Evolutionary conservation across 1,140 invertebrate genomes (phyloP), one percentile per base, ranked within the genome.

Genomic region (Diabrotica virgifera): DNA sequence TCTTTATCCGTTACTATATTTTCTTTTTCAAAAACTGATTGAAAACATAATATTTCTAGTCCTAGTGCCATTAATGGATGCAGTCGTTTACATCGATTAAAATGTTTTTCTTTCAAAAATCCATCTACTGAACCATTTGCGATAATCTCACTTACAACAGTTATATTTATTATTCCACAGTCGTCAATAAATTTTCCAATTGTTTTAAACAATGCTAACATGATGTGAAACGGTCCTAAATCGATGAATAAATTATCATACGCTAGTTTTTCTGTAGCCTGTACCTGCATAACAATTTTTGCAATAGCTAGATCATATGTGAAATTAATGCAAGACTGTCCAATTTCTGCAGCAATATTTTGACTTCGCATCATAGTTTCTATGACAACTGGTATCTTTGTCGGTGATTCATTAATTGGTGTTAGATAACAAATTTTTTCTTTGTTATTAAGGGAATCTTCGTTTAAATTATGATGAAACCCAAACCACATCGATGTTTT

Each of bases 231-330:
- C n/a, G 69, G 55, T 46, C 77, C 78, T n/a, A 78, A 58, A 46
- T 76, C 73, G 55, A 80, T 79, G 64, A 80, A 79, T 59, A 72
- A 37, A 63, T 77, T 75, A 62, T 77, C 67, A 68, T 69, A 79
- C 60, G 36, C 53, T 5, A 71, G 69, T 10, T 53, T 59, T 68
- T 79, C 73, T 57, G 66, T 70, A 12, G 64, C 66, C 71, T 80
- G 77, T 64, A 80, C 76, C 70, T 76, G 67, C 52, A 74, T 54
- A 36, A 74, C 78, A 6, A 75, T 56, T 71, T 78, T 78, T n/a
- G 77, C 78, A 51, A 77, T 78, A 36, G 70, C 74, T 60, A 80
- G 72, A 70, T 80, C 77, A 72, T 79, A 79, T 24, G 72, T 75
- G 3, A 78, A 76, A 38, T 37, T 55, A 13, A 60, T 56, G 14